phyloP scores from a whole-genome alignment of 2,888 invertebrate species.

The Keiferia lycopersicella region DNA sequence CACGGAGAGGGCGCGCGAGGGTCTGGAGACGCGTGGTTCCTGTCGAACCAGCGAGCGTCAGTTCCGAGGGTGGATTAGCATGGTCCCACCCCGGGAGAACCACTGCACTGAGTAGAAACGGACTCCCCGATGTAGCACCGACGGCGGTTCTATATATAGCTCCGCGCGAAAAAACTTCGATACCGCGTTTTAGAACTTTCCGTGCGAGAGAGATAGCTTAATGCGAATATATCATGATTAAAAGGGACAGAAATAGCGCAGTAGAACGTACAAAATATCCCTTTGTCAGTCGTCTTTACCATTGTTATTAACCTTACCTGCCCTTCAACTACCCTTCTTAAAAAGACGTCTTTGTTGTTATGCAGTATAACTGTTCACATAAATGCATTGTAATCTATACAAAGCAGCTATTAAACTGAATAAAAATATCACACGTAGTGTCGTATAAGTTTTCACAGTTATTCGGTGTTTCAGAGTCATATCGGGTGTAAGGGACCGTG shows the following conservation, averaged over 20 bases:
- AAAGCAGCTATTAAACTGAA: too few relatives aligned
- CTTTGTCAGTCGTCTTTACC: not conserved
- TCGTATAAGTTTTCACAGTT: too few relatives aligned
- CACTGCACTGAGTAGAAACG: slow-evolving; percentile 35
- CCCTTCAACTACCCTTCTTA: not conserved
- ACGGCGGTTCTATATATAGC: not conserved
- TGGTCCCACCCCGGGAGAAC: slow-evolving; percentile 1
- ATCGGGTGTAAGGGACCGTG: too few relatives aligned
- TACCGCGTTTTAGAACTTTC: slow-evolving; percentile 1
- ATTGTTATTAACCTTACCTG: not conserved
- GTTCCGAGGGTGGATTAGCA: not conserved
- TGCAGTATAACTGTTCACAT: too few relatives aligned
- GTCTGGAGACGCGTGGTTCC: slow-evolving; percentile 2
- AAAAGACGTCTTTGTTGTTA: not conserved
- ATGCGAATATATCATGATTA: not conserved
- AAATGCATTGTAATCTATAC: too few relatives aligned
- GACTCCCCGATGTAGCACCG: slow-evolving; percentile 27
- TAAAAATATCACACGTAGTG: too few relatives aligned
- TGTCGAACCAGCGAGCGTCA: not conserved
- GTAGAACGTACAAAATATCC: not conserved
- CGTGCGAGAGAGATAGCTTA: not conserved
- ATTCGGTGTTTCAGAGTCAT: too few relatives aligned
- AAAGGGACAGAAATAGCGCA: not conserved
- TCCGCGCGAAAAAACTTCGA: slow-evolving; percentile 9
- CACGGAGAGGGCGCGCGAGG: slow-evolving; percentile 1